Evolutionary conservation across 1,140 invertebrate genomes (phyloP).

Genomic region (Dreissena rostriformis): DNA sequence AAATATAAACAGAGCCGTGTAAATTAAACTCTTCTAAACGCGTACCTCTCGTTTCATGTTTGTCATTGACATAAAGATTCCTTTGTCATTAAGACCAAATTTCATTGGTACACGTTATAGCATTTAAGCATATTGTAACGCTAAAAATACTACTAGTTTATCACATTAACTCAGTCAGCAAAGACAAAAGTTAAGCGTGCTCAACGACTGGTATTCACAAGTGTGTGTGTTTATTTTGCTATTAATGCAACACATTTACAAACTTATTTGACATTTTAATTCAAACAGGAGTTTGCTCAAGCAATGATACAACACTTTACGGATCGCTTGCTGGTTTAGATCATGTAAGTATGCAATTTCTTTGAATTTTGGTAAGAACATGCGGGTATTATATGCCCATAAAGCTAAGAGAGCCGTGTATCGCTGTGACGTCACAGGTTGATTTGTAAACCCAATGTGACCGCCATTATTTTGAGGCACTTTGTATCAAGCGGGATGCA

Average conservation of each 20-base stretch:
- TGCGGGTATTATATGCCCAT: slow-evolving; percentile 5
- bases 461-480: slow-evolving; percentile 54
- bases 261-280: no score
- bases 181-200: slow-evolving; percentile 44
- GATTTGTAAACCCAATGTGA: slow-evolving; percentile 35
- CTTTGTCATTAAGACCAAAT: no score
- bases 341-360: background rate
- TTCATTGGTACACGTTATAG: no score
- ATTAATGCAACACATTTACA: no score
- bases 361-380: background rate
- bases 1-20: no score
- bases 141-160: slow-evolving; percentile 30
- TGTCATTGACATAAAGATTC: no score
- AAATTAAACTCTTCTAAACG: no score
- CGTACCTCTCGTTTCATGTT: no score
- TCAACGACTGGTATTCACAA: background rate
- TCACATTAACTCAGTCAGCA: slow-evolving; percentile 27
- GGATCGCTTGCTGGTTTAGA: background rate
- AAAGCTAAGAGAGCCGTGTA: background rate
- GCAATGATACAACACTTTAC: no score
- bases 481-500: slow-evolving; percentile 31
- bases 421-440: slow-evolving; percentile 1
- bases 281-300: no score
- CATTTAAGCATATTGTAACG: background rate
- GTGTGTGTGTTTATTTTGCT: no score